Evolutionary conservation across 2,113 vertebrate species (phyloP).

Genomic region (rat (Rattus norvegicus)): GRCr8 NC_086021.1:64837501-64838000

Average conservation of each 20-base stretch:
- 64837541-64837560: conserved; percentile 24
- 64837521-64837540: not conserved
- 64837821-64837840: not conserved
- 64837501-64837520: conserved; percentile 36
- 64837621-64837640: not conserved
- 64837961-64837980: not conserved
- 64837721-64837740: not conserved
- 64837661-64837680: not conserved
- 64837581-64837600: not conserved
- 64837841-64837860: not conserved
- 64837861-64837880: not conserved
- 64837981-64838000: not conserved
- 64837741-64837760: not conserved
- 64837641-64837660: not conserved
- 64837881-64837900: not conserved
- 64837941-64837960: not conserved
- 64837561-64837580: not conserved
- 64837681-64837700: not conserved
- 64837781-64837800: not conserved
- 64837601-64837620: not conserved
- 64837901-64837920: not conserved
- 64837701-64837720: not conserved
- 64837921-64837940: not conserved
- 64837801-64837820: not conserved
- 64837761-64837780: not conserved